These are phyloP conservation scores for Grallaria varia DNA, from an alignment of 2,113 vertebrate species.

Conservation along the genomic window DNA sequence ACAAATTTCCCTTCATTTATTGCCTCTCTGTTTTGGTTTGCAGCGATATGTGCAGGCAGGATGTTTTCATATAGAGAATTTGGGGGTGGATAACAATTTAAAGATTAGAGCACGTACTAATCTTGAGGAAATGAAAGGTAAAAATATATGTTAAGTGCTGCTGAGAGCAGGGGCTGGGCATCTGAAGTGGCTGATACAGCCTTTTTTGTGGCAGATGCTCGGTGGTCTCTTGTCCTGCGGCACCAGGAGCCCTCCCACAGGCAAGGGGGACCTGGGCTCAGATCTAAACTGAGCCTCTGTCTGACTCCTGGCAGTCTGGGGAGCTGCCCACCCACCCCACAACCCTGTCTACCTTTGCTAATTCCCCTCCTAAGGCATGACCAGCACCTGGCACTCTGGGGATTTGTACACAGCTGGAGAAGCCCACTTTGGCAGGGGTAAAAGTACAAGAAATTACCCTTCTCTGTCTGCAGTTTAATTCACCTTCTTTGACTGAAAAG, in stretches of 20 bases:
- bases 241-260: background rate
- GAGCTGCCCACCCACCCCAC: background rate
- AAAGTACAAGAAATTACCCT: background rate
- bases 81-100: background rate
- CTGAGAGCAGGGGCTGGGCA: background rate
- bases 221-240: background rate
- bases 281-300: background rate
- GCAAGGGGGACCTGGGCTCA: background rate
- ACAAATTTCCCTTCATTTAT: background rate
- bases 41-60: background rate
- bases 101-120: background rate
- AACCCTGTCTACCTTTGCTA: background rate
- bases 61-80: background rate
- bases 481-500: background rate
- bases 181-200: background rate
- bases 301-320: background rate
- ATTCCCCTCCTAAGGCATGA: background rate
- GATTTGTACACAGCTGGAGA: background rate
- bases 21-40: background rate
- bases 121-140: background rate
- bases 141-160: background rate
- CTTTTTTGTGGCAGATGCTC: background rate
- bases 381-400: accelerated
- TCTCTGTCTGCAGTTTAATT: background rate
- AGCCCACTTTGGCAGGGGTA: background rate